phyloP scores from a whole-genome alignment of 1,140 invertebrate genomes.

The Lepidotrigona ventralis region DNA sequence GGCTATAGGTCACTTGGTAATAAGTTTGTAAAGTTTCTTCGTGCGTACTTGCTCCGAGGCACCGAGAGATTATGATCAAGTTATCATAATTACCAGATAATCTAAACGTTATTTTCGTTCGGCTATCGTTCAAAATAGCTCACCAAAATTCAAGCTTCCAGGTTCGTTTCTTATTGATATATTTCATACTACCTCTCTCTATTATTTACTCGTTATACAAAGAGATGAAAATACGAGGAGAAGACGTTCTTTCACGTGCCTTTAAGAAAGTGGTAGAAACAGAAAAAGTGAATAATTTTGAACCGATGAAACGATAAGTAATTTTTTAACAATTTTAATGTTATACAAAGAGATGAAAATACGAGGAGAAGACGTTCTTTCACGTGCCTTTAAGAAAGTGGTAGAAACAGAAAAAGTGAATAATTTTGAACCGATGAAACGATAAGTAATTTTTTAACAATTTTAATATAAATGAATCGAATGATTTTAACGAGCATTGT shows the following conservation, averaged over 20 bases:
- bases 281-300: neutral
- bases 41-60: constrained; percentile 21
- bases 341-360: neutral
- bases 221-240: neutral
- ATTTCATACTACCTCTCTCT: neutral
- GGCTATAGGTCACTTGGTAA: constrained; percentile 44
- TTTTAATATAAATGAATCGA: neutral
- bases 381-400: constrained; percentile 7
- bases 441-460: neutral
- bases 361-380: neutral
- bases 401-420: neutral
- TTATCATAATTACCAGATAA: constrained; percentile 37
- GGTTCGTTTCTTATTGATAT: neutral
- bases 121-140: neutral
- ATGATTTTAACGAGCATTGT: neutral
- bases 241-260: neutral
- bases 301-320: neutral
- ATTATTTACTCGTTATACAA: neutral
- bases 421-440: neutral
- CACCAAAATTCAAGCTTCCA: neutral
- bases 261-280: constrained; percentile 5
- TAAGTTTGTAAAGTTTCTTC: constrained; percentile 56
- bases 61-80: constrained; percentile 45
- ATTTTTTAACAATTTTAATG: neutral
- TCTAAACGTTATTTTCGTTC: constrained; percentile 13